phyloP scores from a whole-genome alignment of 2,797 vertebrate genomes.

The Semaprochilodus insignis region DNA sequence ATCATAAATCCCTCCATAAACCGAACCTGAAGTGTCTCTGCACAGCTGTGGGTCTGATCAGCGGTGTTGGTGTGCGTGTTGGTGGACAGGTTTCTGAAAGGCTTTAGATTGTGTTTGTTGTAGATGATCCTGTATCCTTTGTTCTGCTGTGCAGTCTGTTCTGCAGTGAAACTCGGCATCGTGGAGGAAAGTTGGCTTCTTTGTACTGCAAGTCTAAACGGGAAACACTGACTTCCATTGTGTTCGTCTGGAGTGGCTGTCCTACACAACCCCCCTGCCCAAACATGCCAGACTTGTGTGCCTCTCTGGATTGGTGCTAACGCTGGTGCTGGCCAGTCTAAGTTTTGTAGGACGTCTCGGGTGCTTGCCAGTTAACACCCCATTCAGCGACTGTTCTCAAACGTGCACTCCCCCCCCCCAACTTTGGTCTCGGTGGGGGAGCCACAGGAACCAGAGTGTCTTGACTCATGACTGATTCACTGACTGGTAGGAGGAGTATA shows the following conservation, averaged over 20 bases:
- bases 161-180: too few species aligned
- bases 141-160: too few species aligned
- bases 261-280: not conserved
- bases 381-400: not conserved
- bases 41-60: too few species aligned
- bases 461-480: not conserved
- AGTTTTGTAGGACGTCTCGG: not conserved
- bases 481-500: not conserved
- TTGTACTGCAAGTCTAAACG: too few species aligned
- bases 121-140: too few species aligned
- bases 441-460: not conserved
- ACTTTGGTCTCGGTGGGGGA: too few species aligned
- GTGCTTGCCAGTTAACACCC: constrained; percentile 6
- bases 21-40: too few species aligned
- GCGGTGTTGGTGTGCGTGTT: too few species aligned
- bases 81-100: too few species aligned
- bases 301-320: not conserved
- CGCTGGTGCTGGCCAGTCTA: not conserved
- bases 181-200: too few species aligned
- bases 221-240: not conserved
- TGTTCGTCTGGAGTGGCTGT: not conserved
- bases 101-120: too few species aligned
- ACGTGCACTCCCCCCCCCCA: not conserved
- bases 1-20: too few species aligned
- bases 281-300: not conserved